Conservation (phyloP, 2,888 invertebrate genomes). For the Erebia ligea region DNA sequence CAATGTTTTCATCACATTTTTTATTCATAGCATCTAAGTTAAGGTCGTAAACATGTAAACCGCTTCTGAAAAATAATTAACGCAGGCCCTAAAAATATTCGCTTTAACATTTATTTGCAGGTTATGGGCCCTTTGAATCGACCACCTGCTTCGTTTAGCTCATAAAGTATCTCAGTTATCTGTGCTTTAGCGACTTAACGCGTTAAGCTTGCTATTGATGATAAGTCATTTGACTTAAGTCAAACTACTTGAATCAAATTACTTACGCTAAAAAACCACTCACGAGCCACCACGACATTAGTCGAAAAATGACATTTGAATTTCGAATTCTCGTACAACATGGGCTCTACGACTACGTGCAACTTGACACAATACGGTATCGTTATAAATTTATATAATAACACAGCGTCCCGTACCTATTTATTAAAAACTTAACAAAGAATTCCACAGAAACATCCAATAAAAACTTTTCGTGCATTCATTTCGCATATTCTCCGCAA, state of each 20-base stretch:
- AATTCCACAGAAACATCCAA: slow-evolving; percentile 16
- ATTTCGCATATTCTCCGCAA: slow-evolving; percentile 19
- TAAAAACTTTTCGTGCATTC: slow-evolving; percentile 24
- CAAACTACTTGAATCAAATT: no score
- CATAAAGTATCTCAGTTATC: background rate
- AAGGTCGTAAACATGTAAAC: slow-evolving; percentile 29
- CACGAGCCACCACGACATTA: no score
- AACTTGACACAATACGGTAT: no score
- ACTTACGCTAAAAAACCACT: no score
- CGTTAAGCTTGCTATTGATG: background rate
- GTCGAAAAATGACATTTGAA: background rate
- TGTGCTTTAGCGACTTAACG: background rate
- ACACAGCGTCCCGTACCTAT: background rate
- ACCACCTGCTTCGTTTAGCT: slow-evolving; percentile 30
- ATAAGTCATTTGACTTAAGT: no score
- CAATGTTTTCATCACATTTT: slow-evolving; percentile 11
- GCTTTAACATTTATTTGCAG: slow-evolving; percentile 31
- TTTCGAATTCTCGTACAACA: no score
- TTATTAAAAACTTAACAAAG: slow-evolving; percentile 16
- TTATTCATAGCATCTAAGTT: slow-evolving; percentile 24
- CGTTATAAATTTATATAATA: background rate
- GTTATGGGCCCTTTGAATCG: slow-evolving; percentile 15
- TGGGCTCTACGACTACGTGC: background rate
- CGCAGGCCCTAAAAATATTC: slow-evolving; percentile 24
- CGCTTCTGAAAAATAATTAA: slow-evolving; percentile 30